Evolutionary conservation across 1,140 invertebrate species (phyloP).

Genomic region (Penaeus vannamei): DNA sequence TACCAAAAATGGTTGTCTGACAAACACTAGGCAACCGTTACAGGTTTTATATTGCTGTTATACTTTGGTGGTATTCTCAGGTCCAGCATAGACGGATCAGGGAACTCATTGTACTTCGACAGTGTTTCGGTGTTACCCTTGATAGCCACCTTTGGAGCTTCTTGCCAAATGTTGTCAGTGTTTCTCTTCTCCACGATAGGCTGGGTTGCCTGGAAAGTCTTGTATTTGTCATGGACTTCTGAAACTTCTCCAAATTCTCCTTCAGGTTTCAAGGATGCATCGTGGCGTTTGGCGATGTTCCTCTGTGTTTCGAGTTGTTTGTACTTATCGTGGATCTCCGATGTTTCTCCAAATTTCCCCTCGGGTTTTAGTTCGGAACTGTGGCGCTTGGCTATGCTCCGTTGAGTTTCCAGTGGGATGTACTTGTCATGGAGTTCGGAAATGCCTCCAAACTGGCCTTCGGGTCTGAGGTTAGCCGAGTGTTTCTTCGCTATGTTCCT

Average conservation of each 20-base stretch:
- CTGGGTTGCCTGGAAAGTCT: constrained; percentile 26
- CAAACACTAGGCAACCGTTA: constrained; percentile 46
- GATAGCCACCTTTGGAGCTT: constrained; percentile 35
- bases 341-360: constrained; percentile 32
- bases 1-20: not conserved
- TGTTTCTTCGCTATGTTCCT: constrained; percentile 47
- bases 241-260: constrained; percentile 51
- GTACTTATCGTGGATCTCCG: constrained; percentile 45
- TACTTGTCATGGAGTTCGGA: constrained; percentile 44
- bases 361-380: constrained; percentile 34
- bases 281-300: constrained; percentile 44
- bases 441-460: constrained; percentile 45
- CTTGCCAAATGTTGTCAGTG: constrained; percentile 53
- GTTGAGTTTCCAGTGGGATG: not conserved
- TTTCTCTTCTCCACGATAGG: constrained; percentile 53
- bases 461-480: constrained; percentile 29
- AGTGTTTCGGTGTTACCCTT: constrained; percentile 50
- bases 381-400: constrained; percentile 44
- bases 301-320: not conserved
- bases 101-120: constrained; percentile 49
- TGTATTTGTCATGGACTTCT: constrained; percentile 57
- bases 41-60: constrained; percentile 43
- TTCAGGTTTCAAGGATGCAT: constrained; percentile 43
- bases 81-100: constrained; percentile 18
- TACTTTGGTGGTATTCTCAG: constrained; percentile 58